Conservation (phyloP, 2,797 vertebrate species). For the Etheostoma perlongum region DNA sequence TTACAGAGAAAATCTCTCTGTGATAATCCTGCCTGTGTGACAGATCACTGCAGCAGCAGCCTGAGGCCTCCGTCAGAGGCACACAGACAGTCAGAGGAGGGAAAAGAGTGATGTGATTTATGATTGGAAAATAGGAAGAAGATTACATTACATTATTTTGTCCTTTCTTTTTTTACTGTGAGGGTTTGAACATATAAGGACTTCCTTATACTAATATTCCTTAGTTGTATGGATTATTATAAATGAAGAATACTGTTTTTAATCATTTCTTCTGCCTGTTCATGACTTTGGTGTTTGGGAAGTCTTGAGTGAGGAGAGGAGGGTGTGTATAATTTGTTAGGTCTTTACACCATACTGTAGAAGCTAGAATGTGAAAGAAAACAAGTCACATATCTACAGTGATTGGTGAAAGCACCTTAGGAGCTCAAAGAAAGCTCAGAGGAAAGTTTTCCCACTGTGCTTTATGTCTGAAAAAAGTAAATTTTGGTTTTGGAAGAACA, state of each 20-base stretch:
- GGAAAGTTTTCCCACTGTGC: too few species aligned
- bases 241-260: slow-evolving; percentile 29
- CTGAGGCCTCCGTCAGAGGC: slow-evolving; percentile 56
- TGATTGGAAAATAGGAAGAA: slow-evolving; percentile 19
- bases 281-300: neutral
- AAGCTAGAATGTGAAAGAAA: neutral
- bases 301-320: neutral
- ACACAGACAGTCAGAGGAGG: slow-evolving; percentile 51
- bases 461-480: neutral
- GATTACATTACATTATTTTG: slow-evolving; percentile 9
- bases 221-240: neutral
- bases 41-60: slow-evolving; percentile 66
- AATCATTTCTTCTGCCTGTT: neutral
- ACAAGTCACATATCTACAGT: too few species aligned
- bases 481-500: neutral
- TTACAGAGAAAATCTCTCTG: slow-evolving; percentile 18
- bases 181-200: slow-evolving; percentile 21
- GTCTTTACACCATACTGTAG: neutral
- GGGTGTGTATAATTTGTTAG: neutral
- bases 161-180: slow-evolving; percentile 6
- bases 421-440: neutral
- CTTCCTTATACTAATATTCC: too few species aligned
- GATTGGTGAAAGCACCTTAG: neutral
- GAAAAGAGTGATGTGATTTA: slow-evolving; percentile 47
- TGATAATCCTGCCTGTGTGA: slow-evolving; percentile 62